Conservation (phyloP, 1,140 invertebrate species). For the Himalopsyche phryganea region DNA sequence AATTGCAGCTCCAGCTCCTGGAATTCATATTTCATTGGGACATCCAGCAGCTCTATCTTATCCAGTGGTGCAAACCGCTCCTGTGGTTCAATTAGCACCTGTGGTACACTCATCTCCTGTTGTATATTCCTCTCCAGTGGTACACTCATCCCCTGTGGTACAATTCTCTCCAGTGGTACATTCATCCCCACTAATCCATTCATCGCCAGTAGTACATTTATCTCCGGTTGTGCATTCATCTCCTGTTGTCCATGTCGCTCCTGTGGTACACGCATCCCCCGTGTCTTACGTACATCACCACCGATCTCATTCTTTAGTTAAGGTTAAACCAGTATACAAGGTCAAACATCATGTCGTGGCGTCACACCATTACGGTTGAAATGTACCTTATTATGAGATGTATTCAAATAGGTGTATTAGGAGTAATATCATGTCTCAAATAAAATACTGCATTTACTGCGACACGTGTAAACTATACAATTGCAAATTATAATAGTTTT, state of each 20-base stretch:
- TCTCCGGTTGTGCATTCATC: slow-evolving; percentile 32
- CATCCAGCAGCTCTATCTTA: slow-evolving; percentile 19
- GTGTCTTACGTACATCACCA: slow-evolving; percentile 15
- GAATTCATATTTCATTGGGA: slow-evolving; percentile 27
- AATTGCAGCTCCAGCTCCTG: slow-evolving; percentile 17
- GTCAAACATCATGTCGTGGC: slow-evolving; percentile 5
- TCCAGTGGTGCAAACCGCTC: slow-evolving; percentile 25
- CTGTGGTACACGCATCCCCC: slow-evolving; percentile 21
- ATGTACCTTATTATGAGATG: too few relatives aligned
- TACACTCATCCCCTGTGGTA: slow-evolving; percentile 25
- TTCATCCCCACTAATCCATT: slow-evolving; percentile 17
- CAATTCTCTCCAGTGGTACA: slow-evolving; percentile 36
- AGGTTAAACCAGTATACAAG: slow-evolving; percentile 21
- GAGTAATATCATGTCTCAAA: too few relatives aligned
- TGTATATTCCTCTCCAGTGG: slow-evolving; percentile 24
- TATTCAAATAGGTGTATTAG: too few relatives aligned
- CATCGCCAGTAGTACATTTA: slow-evolving; percentile 20
- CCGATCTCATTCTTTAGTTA: slow-evolving; percentile 20
- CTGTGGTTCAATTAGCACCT: slow-evolving; percentile 19
- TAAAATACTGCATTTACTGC: too few relatives aligned
- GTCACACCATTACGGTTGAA: too few relatives aligned
- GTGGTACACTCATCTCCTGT: slow-evolving; percentile 29
- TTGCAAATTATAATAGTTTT: too few relatives aligned
- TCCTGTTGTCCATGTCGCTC: slow-evolving; percentile 36
- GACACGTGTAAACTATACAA: too few relatives aligned